Base-by-base conservation (phyloP, 1,140 invertebrate genomes). In the Drosophila erecta region DNA sequence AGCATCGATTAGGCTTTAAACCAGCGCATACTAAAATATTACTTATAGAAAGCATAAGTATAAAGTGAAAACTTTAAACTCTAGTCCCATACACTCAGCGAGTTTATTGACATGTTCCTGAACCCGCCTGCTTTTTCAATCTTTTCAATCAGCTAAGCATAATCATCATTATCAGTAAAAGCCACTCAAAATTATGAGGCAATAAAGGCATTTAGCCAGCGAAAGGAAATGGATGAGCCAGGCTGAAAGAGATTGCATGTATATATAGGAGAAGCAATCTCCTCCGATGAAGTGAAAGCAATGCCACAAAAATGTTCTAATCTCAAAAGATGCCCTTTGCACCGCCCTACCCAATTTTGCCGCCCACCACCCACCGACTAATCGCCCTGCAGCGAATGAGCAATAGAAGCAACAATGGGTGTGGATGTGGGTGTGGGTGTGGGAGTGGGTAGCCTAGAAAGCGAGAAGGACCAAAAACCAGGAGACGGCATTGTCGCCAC, bases 301-400 rank as follows among this genome's bases (percentile, higher is more conserved):
- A 83, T 76, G 79, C 83, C 83, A 81, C 84, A 71, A 76, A 71
- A 69, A 84, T 87, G 78, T 73, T 76, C 83, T 89, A 89, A 86
- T 86, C 83, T 87, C 43, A 17, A 59, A 57, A 40, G 62, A 33
- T 49, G 61, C 56, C 59, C 47, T 24, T 15, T 44, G 37, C 35
- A 35, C n/a, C 37, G 38, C 1, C 11, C 12, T 37, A 27, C 37
- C 24, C 12, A 8, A 11, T 20, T 54, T 50, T 35, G 3, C 24
- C 20, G 2, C 15, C 17, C 38, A 44, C 44, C 47, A 14, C 60
- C 64, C 47, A 61, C 41, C 62, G 58, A 77, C 81, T 86, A 86
- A 86, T 86, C 83, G 79, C 71, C 76, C 56, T 89, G 84, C 84
- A 79, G 72, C 76, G 84, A 87, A 84, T 87, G 79, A 87, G 84